phyloP scores from a whole-genome alignment of 1,140 invertebrate species.

The Ceratosolen solmsi region DNA sequence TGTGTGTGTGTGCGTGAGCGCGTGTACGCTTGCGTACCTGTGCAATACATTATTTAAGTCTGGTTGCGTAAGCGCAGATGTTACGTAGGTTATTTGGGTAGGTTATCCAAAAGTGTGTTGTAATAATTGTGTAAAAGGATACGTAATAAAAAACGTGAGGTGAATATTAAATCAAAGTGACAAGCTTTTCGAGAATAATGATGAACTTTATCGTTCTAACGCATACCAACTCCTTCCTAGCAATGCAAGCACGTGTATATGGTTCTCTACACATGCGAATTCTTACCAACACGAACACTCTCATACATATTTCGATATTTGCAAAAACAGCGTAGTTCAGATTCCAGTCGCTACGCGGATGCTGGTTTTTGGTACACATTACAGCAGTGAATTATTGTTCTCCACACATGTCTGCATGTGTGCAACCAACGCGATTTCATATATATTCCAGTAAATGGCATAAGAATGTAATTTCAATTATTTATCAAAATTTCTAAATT shows the following conservation, averaged over 20 bases:
- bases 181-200: slow-evolving; percentile 27
- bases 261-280: neutral
- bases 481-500: no score
- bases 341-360: neutral
- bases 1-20: no score
- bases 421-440: neutral
- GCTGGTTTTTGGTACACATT: neutral
- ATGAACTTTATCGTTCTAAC: slow-evolving; percentile 21
- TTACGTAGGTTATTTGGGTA: neutral
- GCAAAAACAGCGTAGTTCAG: neutral
- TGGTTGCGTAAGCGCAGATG: neutral
- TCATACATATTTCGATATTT: neutral
- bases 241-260: neutral
- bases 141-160: neutral
- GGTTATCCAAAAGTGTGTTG: neutral
- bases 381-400: neutral
- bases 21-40: no score
- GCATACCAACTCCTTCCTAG: neutral
- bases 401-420: neutral
- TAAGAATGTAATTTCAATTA: no score
- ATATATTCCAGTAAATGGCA: no score
- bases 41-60: no score
- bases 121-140: neutral
- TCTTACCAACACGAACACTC: neutral
- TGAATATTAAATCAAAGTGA: slow-evolving; percentile 31